Conservation (phyloP, 2,797 vertebrate species). For the Falco berigora region DNA sequence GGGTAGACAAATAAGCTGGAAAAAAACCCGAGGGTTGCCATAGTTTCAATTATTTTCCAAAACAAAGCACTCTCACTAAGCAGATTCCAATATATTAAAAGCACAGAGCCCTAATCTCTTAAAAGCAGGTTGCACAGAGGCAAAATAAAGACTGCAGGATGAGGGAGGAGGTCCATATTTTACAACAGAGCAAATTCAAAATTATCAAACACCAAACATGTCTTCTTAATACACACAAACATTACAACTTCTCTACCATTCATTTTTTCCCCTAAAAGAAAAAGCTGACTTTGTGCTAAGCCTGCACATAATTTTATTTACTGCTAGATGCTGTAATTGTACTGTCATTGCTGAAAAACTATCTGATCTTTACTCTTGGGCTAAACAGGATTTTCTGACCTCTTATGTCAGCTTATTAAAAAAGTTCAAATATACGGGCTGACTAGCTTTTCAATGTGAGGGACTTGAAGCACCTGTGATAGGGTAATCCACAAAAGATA, state of each 20-base stretch:
- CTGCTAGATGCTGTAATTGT: constrained; percentile 53
- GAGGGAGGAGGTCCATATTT: background rate
- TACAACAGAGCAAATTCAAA: background rate
- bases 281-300: constrained; percentile 57
- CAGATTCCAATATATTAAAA: constrained; percentile 46
- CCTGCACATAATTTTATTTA: constrained; percentile 43
- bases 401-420: constrained; percentile 30
- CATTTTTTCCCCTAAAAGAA: constrained; percentile 1
- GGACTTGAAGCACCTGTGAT: background rate
- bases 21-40: background rate
- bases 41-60: constrained; percentile 53
- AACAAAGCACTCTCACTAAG: constrained; percentile 37
- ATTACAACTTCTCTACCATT: background rate
- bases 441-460: background rate
- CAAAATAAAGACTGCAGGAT: constrained; percentile 2
- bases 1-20: constrained; percentile 1
- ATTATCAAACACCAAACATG: background rate
- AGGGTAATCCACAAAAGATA: background rate
- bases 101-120: constrained; percentile 42
- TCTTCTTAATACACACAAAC: background rate
- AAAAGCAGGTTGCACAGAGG: constrained; percentile 41
- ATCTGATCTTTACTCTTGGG: constrained; percentile 43
- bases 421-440: background rate
- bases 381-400: constrained; percentile 40
- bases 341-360: constrained; percentile 62